A percentile compares a stretch with the other conserved stretches of the same genome.
Evolutionary conservation across 2,113 vertebrate genomes (phyloP).

Genomic region (Megalops atlanticus): DNA sequence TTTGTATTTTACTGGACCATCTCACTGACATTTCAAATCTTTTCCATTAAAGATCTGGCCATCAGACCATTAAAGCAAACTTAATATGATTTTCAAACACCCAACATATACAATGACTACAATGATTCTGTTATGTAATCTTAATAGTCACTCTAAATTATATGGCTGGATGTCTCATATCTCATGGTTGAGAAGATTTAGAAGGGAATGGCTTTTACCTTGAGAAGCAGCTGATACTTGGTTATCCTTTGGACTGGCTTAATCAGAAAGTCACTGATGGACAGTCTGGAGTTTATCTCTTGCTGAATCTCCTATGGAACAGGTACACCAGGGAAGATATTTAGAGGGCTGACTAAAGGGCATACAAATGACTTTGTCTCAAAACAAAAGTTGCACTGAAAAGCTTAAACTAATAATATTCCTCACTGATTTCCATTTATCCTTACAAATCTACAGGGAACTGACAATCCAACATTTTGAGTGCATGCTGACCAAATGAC

Average conservation of each 20-base stretch:
- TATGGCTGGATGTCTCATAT: too few species aligned
- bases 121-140: too few species aligned
- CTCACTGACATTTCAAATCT: neutral
- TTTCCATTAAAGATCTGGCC: neutral
- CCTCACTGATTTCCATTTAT: neutral
- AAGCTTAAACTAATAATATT: neutral
- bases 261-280: conserved; percentile 93
- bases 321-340: conserved; percentile 19
- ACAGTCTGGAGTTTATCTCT: conserved; percentile 90
- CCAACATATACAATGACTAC: neutral
- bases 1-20: neutral
- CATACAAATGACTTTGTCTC: too few species aligned
- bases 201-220: conserved; percentile 72
- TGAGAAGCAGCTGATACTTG: conserved; percentile 95
- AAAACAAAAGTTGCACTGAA: too few species aligned
- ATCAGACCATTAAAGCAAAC: neutral
- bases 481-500: neutral
- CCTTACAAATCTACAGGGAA: neutral
- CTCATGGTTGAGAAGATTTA: too few species aligned
- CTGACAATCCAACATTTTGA: neutral
- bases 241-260: conserved; percentile 99
- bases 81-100: neutral
- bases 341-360: neutral
- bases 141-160: too few species aligned
- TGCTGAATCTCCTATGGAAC: conserved; percentile 87